These are phyloP conservation scores for Talpa occidentalis DNA, from an alignment of 2,113 vertebrate genomes.

Conservation along the genomic window DNA sequence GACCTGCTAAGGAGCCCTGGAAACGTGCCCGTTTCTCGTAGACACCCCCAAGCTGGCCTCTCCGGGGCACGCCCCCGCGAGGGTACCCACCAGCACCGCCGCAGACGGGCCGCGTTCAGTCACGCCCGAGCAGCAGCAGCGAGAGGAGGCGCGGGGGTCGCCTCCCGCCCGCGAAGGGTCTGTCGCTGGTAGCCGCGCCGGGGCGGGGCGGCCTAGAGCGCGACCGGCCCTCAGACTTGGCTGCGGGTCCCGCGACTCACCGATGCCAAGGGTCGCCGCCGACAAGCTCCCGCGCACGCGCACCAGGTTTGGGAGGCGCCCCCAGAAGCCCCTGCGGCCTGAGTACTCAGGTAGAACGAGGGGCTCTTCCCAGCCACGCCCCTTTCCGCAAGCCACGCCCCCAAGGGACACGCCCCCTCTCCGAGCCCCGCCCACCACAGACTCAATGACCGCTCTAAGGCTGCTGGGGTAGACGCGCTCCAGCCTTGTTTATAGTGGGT, in stretches of 20 bases:
- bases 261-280: rapidly evolving
- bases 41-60: background rate
- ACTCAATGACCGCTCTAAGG: too few species aligned
- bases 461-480: too few species aligned
- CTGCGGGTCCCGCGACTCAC: rapidly evolving
- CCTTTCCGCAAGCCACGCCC: too few species aligned
- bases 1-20: background rate
- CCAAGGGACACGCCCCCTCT: too few species aligned
- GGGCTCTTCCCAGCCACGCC: rapidly evolving
- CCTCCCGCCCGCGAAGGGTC: rapidly evolving
- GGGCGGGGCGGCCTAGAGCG: rapidly evolving
- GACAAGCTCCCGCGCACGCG: background rate
- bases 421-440: background rate
- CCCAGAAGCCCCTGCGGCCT: background rate
- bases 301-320: rapidly evolving
- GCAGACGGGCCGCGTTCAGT: background rate
- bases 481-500: rapidly evolving
- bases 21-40: rapidly evolving
- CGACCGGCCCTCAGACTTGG: rapidly evolving
- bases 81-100: background rate
- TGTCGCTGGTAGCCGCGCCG: rapidly evolving
- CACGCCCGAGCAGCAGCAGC: background rate
- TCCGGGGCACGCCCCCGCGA: background rate
- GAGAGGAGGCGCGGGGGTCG: too few species aligned
- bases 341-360: rapidly evolving